Base-by-base conservation (phyloP, 1,140 invertebrate genomes). In the Babylonia areolata region DNA sequence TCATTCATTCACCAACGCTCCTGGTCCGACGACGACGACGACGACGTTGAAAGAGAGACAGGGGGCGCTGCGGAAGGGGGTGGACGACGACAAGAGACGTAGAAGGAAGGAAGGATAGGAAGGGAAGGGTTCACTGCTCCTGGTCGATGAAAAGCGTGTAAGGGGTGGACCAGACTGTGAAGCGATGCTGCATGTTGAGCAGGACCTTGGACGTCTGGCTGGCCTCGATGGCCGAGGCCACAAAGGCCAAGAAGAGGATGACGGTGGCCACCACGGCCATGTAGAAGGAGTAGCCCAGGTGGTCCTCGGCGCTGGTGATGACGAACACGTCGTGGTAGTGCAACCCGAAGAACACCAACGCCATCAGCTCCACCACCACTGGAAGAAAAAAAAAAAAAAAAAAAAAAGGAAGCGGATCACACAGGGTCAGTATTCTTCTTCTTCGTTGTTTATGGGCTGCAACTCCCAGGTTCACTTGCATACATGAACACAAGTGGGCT, bases 101-200 rank as follows among this genome's bases (percentile, higher is more conserved):
- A 64, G 20, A 64, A 28, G 23, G 58, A 64, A 20, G 28, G 58
- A 64, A 28, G 28, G 58, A 23, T 3, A 20, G 28, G 58, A 64
- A 64, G 9, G 23, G 20, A 23, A 20, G 28, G 20, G 28, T 35
- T 83, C 82, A 87, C 46, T 75, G 35, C 33, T 89, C 88, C 85
- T 89, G 88, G 64, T 89, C 88, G 0, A 89, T 82, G 78, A 89
- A 89, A 11, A 89, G 87, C 6, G 88, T 89, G 75, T 89, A 89
- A 9, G 87, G 87, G 0, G 87, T 85, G 39, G 85, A 85, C 87
- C 87, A 88, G 2, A 87, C 87, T 3, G 88, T 88, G 1, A 89
- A 40, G 0, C 88, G 82, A 33, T 88, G 81, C 77, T 88, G 87
- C 87, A 89, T 87, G 80, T 89, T 89, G 31, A 81, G 82, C 78